Evolutionary conservation across 2,888 invertebrate genomes (phyloP).

Genomic region (Thysanoteuthis rhombus): DNA sequence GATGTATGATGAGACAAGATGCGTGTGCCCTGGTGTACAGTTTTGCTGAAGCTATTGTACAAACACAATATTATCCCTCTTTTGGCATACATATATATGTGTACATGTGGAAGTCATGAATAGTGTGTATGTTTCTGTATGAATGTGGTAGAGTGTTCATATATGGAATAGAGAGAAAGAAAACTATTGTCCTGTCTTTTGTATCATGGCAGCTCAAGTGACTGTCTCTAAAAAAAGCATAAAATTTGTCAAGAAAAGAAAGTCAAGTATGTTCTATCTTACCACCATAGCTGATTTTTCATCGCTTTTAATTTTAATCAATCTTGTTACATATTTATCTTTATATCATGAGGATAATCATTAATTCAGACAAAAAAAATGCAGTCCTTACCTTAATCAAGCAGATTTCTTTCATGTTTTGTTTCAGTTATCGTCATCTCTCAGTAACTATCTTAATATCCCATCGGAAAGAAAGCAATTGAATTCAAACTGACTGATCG

Average conservation of each 20-base stretch:
- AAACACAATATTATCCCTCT: neutral
- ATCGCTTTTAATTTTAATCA: neutral
- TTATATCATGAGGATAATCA: neutral
- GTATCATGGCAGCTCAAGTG: neutral
- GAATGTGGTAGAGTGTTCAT: neutral
- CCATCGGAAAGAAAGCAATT: neutral
- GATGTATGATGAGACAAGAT: neutral
- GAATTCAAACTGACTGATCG: neutral
- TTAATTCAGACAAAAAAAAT: neutral
- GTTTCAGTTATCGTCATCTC: neutral
- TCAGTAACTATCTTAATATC: neutral
- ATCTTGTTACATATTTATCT: neutral
- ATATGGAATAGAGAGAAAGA: neutral
- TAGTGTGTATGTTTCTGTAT: neutral
- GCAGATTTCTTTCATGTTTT: neutral
- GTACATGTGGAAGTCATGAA: neutral
- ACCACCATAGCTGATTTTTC: neutral
- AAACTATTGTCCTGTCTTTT: neutral
- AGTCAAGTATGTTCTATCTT: neutral
- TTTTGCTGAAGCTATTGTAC: neutral
- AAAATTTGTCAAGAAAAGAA: neutral
- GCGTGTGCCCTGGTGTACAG: neutral
- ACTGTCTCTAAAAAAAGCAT: neutral
- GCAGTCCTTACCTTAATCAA: neutral
- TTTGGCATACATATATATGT: neutral